A percentile compares a stretch with the other conserved stretches of the same genome.
Evolutionary conservation across 2,888 invertebrate species (phyloP).

Genomic region (Sthenelais limicola): DNA sequence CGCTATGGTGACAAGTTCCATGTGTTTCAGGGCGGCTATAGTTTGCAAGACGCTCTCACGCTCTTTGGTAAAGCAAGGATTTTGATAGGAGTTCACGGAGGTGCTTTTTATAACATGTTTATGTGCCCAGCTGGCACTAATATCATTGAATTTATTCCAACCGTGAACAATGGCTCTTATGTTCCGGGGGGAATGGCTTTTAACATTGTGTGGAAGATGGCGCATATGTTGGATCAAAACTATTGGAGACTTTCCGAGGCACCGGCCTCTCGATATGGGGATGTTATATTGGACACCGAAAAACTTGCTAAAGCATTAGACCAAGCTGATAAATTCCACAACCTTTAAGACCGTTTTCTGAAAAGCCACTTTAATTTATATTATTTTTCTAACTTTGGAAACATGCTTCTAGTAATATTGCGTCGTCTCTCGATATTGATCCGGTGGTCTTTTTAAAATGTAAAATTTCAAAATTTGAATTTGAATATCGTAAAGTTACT

Average conservation of each 20-base stretch:
- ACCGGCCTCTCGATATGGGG: slow-evolving; percentile 9
- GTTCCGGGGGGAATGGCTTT: slow-evolving; percentile 29
- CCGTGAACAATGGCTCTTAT: slow-evolving; percentile 10
- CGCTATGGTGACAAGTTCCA: slow-evolving; percentile 26
- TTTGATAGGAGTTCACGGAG: slow-evolving; percentile 48
- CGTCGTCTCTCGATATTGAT: no score
- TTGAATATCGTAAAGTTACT: no score
- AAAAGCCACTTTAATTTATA: no score
- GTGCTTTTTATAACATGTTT: slow-evolving; percentile 45
- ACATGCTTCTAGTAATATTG: no score
- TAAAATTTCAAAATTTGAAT: no score
- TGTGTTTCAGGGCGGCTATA: slow-evolving; percentile 39
- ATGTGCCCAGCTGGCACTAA: slow-evolving; percentile 24
- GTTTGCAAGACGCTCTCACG: slow-evolving; percentile 10
- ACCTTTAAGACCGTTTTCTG: no score
- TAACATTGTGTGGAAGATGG: slow-evolving; percentile 41
- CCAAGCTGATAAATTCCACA: not conserved
- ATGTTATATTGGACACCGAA: slow-evolving; percentile 13
- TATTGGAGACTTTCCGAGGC: slow-evolving; percentile 40
- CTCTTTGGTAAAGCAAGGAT: slow-evolving; percentile 37
- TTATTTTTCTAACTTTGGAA: no score
- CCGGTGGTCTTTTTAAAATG: no score
- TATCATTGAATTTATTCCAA: slow-evolving; percentile 44
- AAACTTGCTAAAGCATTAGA: slow-evolving; percentile 21
- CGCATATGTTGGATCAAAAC: slow-evolving; percentile 21